Base-by-base conservation (phyloP, 1,140 invertebrate species). In the Adelges cooleyi region DNA sequence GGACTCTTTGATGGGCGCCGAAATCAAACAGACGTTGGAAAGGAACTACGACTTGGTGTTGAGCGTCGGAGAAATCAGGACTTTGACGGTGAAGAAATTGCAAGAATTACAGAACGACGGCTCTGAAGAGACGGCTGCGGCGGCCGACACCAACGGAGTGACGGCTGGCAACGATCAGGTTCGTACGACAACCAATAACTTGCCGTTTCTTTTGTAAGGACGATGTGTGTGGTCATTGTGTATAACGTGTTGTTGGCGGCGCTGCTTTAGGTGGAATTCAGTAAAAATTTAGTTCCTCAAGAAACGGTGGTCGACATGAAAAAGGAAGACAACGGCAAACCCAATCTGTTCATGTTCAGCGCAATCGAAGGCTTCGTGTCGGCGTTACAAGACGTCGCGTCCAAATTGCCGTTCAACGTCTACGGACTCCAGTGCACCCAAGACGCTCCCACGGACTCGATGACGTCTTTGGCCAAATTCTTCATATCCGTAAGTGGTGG, bases 1-100 rank as follows among this genome's bases (percentile, higher is more conserved):
- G 84, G 95, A 98, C 72, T 97, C 93, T 0, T 77, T 99, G 36
- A 98, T 98, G 95, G 92, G 92, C 62, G 92, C 95, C 0, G 95
- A 98, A 79, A 93, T 98, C 67, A 97, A 97, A 76, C 94, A 98
- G 74, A 92, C 89, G 0, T 76, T 98, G 9, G 94, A 98, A 74
- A 81, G 92, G 59, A 90, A 91, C 69, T 95, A 88, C 75, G 92
- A 96, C 74, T 73, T 96, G 25, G 82, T 90, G 0, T 75, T 97
- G n/a, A 86, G 87, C 40, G 85, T 91, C 44, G 85, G 88, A 72
- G 92, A 97, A 74, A 94, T 98, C 70, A 82, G 94, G 59, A 77
- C 76, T 22, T 76, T 94, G 2, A 92, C 86, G 0, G 85, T 93
- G 65, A 81, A 77, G 1, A 84, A 84, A 70, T 77, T 97, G 1